phyloP scores from a whole-genome alignment of 92 coral and sea anemone species.

The Heliopora coerulea region DNA sequence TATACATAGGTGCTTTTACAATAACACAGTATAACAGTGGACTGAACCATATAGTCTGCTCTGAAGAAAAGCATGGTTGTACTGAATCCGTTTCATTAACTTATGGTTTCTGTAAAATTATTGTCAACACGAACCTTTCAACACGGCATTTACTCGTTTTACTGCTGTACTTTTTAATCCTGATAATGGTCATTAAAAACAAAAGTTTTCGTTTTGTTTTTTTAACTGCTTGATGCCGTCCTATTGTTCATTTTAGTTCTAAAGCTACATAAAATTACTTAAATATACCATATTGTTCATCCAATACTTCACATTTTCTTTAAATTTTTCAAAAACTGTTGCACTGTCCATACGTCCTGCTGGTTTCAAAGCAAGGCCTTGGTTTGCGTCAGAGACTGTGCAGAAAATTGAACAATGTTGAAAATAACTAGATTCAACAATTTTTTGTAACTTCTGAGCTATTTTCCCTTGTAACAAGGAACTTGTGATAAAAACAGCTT shows the following conservation, averaged over 20 bases:
- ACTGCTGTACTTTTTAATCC: too few species aligned
- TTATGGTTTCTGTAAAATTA: too few species aligned
- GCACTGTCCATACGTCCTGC: conserved; percentile 53
- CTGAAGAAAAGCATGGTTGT: too few species aligned
- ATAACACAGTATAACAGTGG: too few species aligned
- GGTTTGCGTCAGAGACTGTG: conserved; percentile 70
- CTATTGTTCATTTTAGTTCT: background rate
- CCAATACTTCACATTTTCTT: conserved; percentile 80
- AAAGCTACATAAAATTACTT: too few species aligned
- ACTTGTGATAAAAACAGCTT: conserved; percentile 84
- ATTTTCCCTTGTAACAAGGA: conserved; percentile 76
- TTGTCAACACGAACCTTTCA: too few species aligned
- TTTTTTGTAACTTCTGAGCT: conserved; percentile 59
- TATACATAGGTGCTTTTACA: too few species aligned
- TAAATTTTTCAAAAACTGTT: conserved; percentile 77
- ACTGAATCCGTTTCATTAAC: too few species aligned
- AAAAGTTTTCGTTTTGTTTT: too few species aligned
- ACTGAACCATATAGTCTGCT: too few species aligned
- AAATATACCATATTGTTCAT: conserved; percentile 83
- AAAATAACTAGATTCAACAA: conserved; percentile 85
- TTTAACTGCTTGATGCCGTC: background rate
- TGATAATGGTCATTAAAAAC: too few species aligned
- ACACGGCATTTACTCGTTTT: too few species aligned
- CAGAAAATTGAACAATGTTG: conserved; percentile 87
- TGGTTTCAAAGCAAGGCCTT: conserved; percentile 59